Conservation (phyloP, 1,140 invertebrate genomes). For the Zaprionus kolodkinae region DNA sequence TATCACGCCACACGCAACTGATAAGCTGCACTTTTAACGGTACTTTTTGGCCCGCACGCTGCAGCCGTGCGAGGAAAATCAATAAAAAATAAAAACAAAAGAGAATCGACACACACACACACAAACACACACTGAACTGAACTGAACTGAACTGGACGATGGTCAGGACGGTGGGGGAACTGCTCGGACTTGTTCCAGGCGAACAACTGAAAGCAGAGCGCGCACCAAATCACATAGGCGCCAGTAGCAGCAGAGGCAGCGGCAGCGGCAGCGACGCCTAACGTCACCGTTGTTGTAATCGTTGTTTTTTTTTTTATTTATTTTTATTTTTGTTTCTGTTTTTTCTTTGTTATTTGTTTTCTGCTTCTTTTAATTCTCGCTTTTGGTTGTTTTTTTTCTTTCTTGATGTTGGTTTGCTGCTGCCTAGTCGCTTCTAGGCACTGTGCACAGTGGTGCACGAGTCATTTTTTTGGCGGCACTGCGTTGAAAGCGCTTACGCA, state of each 20-base stretch:
- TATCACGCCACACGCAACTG: slow-evolving; percentile 27
- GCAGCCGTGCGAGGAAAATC: slow-evolving; percentile 21
- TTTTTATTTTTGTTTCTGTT: slow-evolving; percentile 34
- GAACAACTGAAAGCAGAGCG: slow-evolving; percentile 61
- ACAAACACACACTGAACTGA: too few species aligned
- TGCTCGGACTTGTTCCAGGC: slow-evolving; percentile 48
- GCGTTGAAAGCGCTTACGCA: neutral
- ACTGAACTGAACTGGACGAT: too few species aligned
- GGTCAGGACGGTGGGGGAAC: slow-evolving; percentile 24
- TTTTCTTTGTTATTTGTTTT: slow-evolving; percentile 41
- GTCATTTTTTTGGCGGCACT: slow-evolving; percentile 1
- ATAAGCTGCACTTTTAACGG: slow-evolving; percentile 43
- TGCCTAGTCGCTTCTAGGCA: slow-evolving; percentile 52
- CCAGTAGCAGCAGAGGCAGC: slow-evolving; percentile 5
- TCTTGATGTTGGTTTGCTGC: neutral
- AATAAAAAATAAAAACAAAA: slow-evolving; percentile 16
- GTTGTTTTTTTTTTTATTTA: slow-evolving; percentile 54
- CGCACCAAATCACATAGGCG: slow-evolving; percentile 26
- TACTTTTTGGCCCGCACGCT: slow-evolving; percentile 16
- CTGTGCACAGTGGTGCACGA: slow-evolving; percentile 55
- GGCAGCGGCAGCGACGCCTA: slow-evolving; percentile 14
- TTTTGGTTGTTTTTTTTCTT: slow-evolving; percentile 43
- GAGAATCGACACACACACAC: too few species aligned
- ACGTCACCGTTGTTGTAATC: slow-evolving; percentile 63
- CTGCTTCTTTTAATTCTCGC: slow-evolving; percentile 40